Base-by-base conservation (phyloP, 2,797 vertebrate genomes). In the Gadopsis bispinosus region DNA sequence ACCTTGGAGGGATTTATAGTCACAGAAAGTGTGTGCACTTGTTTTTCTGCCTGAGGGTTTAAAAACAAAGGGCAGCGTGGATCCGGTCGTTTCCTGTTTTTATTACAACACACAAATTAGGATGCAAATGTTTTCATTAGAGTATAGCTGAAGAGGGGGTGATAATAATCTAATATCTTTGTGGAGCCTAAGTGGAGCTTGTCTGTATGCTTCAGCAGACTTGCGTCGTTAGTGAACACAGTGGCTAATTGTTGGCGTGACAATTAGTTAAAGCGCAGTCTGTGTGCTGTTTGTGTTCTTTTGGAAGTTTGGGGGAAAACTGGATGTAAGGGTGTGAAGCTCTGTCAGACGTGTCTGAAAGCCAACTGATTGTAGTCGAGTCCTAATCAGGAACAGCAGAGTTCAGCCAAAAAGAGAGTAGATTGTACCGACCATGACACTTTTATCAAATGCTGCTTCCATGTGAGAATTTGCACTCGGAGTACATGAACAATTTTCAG, bases 61-160 rank as follows among this genome's bases (percentile, higher is more conserved):
- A 37, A 77, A 62, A 74, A 62, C 54, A 54, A 67, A 64, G 43
- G 41, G 12, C 48, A 62, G 45, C 54, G 6, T 3, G 4, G 62
- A 60, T 31, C 12, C 50, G 51, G 22, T 8, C 7, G 3, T 19
- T 73, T 31, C 62, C 17, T 50, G 62, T 66, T 79, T 80, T 80
- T 63, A 81, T 74, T 66, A 72, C 41, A 73, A 68, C 69, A 55
- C 79, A 63, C 56, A 75, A 56, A 70, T 85, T 70, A 71, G 29
- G 45, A 68, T 75, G 77, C 59, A 60, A 31, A 50, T 61, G 26
- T 75, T 86, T 79, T 80, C 51, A 79, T 77, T 60, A 61, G 12
- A 39, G 54, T 61, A 41, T 8, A 50, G 43, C 51, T 13, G 61
- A 68, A 39, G 50, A 75, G 54, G 61, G 35, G 69, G 26, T 1